Evolutionary conservation across 2,797 vertebrate species (phyloP).

Genomic region (Aselliscus stoliczkanus): DNA sequence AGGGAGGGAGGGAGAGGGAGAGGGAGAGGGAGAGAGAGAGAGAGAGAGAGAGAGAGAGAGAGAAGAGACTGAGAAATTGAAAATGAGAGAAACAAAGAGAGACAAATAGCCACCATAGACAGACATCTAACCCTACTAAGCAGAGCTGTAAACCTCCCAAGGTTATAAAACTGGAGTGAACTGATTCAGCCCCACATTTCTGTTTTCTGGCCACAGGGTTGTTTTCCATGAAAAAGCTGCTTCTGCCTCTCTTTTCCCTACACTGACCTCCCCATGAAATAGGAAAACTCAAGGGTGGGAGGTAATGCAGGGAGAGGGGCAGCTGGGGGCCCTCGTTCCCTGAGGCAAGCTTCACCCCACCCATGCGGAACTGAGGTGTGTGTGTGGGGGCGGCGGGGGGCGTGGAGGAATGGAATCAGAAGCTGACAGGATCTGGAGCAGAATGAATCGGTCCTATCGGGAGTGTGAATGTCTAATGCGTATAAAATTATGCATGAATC

Average conservation of each 20-base stretch:
- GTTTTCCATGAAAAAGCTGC: background rate
- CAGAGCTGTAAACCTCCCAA: background rate
- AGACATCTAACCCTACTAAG: background rate
- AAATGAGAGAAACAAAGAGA: background rate
- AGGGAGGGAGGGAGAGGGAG: too few species aligned
- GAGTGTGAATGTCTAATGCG: background rate
- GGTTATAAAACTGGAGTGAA: background rate
- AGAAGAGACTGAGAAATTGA: background rate
- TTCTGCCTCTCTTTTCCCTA: background rate
- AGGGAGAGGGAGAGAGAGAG: background rate
- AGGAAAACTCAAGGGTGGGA: background rate
- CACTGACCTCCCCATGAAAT: background rate
- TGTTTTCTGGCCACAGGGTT: background rate
- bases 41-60: background rate
- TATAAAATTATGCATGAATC: background rate
- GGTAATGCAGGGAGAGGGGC: accelerated
- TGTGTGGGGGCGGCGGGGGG: accelerated
- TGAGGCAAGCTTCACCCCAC: background rate
- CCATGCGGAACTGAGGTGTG: background rate
- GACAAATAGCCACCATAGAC: background rate
- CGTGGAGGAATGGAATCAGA: background rate
- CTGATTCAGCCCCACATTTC: background rate
- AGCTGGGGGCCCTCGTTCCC: background rate
- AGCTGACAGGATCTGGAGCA: background rate
- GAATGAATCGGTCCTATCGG: background rate